These are phyloP conservation scores for Coelopa pilipes DNA, from an alignment of 2,888 invertebrate genomes.

Conservation along the genomic window DNA sequence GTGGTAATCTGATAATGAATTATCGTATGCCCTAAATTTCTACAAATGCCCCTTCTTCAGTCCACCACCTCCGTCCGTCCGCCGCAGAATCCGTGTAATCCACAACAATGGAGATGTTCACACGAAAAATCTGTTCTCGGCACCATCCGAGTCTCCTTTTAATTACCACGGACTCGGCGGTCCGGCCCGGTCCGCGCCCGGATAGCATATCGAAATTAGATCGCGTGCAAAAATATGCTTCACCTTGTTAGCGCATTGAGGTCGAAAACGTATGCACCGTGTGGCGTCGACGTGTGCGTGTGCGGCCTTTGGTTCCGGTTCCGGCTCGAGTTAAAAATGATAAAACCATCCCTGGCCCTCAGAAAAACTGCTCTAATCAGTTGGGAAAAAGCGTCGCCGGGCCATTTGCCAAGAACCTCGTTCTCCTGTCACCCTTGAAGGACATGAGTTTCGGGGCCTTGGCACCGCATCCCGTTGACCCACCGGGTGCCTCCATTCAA, in stretches of 20 bases:
- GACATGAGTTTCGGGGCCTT: too few relatives aligned
- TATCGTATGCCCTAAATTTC: too few relatives aligned
- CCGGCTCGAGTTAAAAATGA: slow-evolving; percentile 33
- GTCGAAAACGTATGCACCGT: slow-evolving; percentile 55
- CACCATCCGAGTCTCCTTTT: not conserved
- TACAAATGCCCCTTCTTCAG: slow-evolving; percentile 41
- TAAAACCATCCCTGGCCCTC: slow-evolving; percentile 29
- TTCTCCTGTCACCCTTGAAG: too few relatives aligned
- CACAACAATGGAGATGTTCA: not conserved
- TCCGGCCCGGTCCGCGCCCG: slow-evolving; percentile 35
- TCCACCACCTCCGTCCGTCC: not conserved
- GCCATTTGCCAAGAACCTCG: too few relatives aligned
- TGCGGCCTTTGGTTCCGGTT: slow-evolving; percentile 55
- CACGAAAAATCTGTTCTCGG: slow-evolving; percentile 33
- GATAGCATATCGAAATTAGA: slow-evolving; percentile 45
- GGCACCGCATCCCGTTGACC: too few relatives aligned
- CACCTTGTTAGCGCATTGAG: slow-evolving; percentile 61
- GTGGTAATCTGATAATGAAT: too few relatives aligned
- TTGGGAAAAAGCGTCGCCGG: not conserved
- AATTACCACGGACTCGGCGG: slow-evolving; percentile 19
- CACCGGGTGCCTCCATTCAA: not conserved
- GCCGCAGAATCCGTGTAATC: too few relatives aligned
- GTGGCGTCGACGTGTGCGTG: not conserved
- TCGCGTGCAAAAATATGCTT: slow-evolving; percentile 63
- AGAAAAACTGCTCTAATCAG: not conserved